These are phyloP conservation scores for Rhinichthys osculus DNA, from an alignment of 2,797 vertebrate genomes.

Conservation along the genomic window DNA sequence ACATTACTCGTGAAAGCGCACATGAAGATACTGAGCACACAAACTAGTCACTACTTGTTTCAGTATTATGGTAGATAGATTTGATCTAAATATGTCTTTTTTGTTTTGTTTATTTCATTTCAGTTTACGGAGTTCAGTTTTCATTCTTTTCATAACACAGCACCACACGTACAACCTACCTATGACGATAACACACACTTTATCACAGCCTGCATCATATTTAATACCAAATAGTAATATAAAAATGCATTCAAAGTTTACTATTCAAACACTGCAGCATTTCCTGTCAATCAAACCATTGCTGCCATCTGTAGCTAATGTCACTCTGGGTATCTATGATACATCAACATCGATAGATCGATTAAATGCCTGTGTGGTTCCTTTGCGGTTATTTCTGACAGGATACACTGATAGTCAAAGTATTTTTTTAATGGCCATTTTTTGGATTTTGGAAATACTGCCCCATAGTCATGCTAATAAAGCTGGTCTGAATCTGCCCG, in stretches of 20 bases:
- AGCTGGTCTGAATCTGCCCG: not conserved
- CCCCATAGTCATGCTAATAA: not conserved
- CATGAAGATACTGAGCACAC: slow-evolving; percentile 1
- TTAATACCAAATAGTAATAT: not conserved
- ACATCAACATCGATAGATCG: not conserved
- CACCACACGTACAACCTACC: no score
- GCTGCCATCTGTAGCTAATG: not conserved
- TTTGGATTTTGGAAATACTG: not conserved
- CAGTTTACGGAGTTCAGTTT: no score
- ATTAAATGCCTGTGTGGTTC: not conserved
- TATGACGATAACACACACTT: not conserved
- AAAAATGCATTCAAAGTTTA: not conserved
- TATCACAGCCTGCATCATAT: not conserved
- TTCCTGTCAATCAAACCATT: not conserved
- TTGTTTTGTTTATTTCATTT: not conserved
- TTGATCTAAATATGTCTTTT: not conserved
- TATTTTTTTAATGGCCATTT: not conserved
- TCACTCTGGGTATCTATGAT: not conserved
- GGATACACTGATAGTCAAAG: not conserved
- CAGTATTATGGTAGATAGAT: not conserved
- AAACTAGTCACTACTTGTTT: not conserved
- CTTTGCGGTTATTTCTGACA: not conserved
- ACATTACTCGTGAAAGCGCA: slow-evolving; percentile 17
- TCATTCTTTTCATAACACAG: not conserved
- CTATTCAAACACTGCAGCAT: not conserved